Percentiles rank a stretch among this genome's conserved stretches.
phyloP scores from a whole-genome alignment of 2,113 vertebrate species.

The Melanerpes formicivorus region DNA sequence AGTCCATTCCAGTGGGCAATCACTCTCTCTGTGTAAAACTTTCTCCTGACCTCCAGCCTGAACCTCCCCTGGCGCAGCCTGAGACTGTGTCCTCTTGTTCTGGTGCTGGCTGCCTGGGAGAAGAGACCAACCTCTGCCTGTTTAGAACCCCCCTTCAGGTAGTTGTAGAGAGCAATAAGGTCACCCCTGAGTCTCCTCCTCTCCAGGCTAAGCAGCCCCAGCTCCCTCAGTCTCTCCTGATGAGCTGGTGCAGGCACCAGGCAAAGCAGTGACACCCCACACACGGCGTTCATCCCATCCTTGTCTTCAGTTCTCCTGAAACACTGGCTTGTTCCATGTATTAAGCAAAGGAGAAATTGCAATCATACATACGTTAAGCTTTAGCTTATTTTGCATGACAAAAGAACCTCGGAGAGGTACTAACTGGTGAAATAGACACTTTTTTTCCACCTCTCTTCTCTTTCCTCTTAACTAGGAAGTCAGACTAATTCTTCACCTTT shows the following conservation, averaged over 20 bases:
- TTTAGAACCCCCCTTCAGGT: too few relatives aligned
- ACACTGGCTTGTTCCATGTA: accelerated
- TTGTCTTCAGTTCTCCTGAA: neutral
- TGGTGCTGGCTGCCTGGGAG: too few relatives aligned
- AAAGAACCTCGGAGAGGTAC: neutral
- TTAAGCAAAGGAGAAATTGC: neutral
- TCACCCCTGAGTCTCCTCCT: too few relatives aligned
- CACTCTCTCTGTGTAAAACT: too few relatives aligned
- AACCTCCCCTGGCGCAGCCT: too few relatives aligned
- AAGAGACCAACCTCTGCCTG: too few relatives aligned
- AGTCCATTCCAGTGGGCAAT: too few relatives aligned
- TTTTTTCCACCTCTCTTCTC: neutral
- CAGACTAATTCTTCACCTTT: neutral
- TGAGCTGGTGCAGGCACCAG: accelerated
- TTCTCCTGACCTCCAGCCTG: too few relatives aligned
- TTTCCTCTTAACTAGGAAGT: neutral
- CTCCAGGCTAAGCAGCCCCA: too few relatives aligned
- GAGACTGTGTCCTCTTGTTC: too few relatives aligned
- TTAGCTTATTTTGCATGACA: neutral
- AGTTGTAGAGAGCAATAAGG: too few relatives aligned
- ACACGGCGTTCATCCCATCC: accelerated
- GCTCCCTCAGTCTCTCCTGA: too few relatives aligned
- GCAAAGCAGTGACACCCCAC: accelerated
- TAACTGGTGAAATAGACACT: neutral
- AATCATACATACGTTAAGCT: neutral